These are phyloP conservation scores for Hypomecis atomaria DNA, from an alignment of 2,888 invertebrate species.

Conservation along the genomic window DNA sequence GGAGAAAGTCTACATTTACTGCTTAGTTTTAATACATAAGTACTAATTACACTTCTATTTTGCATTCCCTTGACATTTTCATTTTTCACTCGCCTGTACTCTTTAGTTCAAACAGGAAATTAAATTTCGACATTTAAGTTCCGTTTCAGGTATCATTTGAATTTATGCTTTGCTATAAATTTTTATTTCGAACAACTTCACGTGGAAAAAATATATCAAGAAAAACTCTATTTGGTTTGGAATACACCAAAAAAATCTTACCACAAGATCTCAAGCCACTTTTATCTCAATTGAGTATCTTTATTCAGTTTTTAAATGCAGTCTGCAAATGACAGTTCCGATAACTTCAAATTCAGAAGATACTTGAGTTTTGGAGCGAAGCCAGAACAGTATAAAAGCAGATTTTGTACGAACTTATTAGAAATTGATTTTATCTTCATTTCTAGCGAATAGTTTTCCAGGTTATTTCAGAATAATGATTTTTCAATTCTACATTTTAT, in stretches of 20 bases:
- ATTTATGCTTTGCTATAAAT: slow-evolving; percentile 23
- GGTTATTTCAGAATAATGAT: no score
- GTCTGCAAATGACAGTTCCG: slow-evolving; percentile 57
- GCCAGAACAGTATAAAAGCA: slow-evolving; percentile 43
- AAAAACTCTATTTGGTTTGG: no score
- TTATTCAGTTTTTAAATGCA: slow-evolving; percentile 41
- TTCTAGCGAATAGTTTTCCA: no score
- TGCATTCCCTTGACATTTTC: not conserved
- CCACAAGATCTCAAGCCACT: no score
- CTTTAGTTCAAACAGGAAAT: slow-evolving; percentile 44
- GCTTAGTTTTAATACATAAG: not conserved
- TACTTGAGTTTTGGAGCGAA: slow-evolving; percentile 52
- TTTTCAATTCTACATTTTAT: no score
- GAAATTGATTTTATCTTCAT: slow-evolving; percentile 6
- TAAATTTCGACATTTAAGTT: slow-evolving; percentile 45
- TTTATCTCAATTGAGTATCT: not conserved
- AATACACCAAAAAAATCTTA: no score
- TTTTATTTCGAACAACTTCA: slow-evolving; percentile 10
- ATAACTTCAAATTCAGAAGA: slow-evolving; percentile 57
- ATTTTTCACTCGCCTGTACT: slow-evolving; percentile 16
- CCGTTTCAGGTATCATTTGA: slow-evolving; percentile 20
- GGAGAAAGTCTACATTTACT: no score
- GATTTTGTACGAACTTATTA: not conserved
- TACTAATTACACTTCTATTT: not conserved
- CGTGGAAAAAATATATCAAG: not conserved